These are phyloP conservation scores for Halesus radiatus DNA, from an alignment of 1,140 invertebrate species.

Conservation along the genomic window DNA sequence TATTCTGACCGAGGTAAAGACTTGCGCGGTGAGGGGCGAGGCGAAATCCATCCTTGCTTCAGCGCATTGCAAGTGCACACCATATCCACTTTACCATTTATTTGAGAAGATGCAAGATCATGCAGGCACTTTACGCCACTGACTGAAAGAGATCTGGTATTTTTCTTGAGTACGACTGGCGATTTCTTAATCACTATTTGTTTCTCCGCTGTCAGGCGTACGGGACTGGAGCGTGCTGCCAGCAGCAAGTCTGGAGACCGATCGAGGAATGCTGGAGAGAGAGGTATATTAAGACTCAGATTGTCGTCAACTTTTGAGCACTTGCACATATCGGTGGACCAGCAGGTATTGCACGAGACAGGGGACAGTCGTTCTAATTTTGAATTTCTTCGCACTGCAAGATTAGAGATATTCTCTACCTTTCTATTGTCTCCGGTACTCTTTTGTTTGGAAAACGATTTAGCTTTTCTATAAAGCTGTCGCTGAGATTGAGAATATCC, in stretches of 20 bases:
- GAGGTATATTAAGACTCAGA: constrained; percentile 39
- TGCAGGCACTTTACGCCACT: constrained; percentile 35
- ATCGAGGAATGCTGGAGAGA: constrained; percentile 24
- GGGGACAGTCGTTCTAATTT: constrained; percentile 46
- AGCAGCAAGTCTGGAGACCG: constrained; percentile 33
- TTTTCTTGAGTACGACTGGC: constrained; percentile 37
- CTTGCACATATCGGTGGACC: constrained; percentile 50
- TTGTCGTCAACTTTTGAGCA: constrained; percentile 46
- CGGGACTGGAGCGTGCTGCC: constrained; percentile 42
- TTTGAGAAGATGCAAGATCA: constrained; percentile 22
- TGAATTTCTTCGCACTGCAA: constrained; percentile 13
- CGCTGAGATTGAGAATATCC: constrained; percentile 49
- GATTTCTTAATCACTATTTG: constrained; percentile 42
- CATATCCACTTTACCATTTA: constrained; percentile 39
- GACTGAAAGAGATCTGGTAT: constrained; percentile 27
- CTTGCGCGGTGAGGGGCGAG: constrained; percentile 47
- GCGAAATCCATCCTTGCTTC: constrained; percentile 45
- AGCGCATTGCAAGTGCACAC: constrained; percentile 46
- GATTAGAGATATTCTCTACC: constrained; percentile 38
- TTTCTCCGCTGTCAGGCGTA: constrained; percentile 40
- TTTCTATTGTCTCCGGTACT: constrained; percentile 39
- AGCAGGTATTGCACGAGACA: constrained; percentile 45
- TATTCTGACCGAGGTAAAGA: constrained; percentile 41
- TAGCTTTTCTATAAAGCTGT: constrained; percentile 48
- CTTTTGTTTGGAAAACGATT: constrained; percentile 51